These are phyloP conservation scores for Vultur gryphus DNA, from an alignment of 2,797 vertebrate genomes.

Conservation along the genomic window DNA sequence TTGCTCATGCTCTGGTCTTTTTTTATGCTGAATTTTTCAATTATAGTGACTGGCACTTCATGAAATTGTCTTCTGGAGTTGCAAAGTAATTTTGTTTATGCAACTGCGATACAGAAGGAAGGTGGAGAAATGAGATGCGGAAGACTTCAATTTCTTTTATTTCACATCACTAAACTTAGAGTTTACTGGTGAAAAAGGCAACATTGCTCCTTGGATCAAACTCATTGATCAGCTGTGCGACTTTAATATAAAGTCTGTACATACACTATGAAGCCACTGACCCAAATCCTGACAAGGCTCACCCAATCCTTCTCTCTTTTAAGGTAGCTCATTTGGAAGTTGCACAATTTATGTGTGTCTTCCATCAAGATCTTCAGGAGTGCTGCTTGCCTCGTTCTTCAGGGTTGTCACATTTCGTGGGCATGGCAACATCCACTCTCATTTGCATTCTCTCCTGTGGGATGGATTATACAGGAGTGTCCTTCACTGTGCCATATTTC, in stretches of 20 bases:
- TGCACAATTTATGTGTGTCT: neutral
- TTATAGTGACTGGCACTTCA: conserved; percentile 11
- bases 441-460: neutral
- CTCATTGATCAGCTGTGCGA: neutral
- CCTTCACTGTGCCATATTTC: conserved; percentile 10
- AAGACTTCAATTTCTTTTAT: neutral
- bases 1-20: neutral
- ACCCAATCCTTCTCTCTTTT: neutral
- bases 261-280: neutral
- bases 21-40: neutral
- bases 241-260: neutral
- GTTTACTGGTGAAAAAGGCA: neutral
- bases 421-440: neutral
- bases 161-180: conserved; percentile 2
- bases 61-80: neutral
- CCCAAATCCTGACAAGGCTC: neutral
- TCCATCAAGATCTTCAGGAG: neutral
- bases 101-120: neutral
- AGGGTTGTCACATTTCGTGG: neutral
- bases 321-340: neutral
- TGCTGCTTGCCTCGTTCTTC: neutral
- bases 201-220: neutral
- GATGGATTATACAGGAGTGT: neutral
- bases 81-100: conserved; percentile 2
- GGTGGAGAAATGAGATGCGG: neutral